A percentile compares a stretch with the other conserved stretches of the same genome.
These are phyloP conservation scores for Tarsius wallacei DNA, from an alignment of 2,797 vertebrate species.

Conservation along the genomic window DNA sequence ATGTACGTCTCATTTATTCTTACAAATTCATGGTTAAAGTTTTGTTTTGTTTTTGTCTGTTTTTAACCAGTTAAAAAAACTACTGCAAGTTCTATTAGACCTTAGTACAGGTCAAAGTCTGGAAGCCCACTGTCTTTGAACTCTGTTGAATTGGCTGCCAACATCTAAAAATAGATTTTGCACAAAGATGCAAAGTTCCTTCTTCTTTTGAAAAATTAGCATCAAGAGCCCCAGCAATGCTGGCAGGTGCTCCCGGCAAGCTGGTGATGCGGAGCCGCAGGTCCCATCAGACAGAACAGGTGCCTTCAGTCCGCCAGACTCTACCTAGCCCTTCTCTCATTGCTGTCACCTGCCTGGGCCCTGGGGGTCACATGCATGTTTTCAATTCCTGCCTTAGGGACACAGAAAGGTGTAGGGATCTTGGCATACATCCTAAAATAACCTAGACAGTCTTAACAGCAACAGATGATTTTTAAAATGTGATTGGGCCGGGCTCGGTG, in stretches of 20 bases:
- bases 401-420: neutral
- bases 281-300: neutral
- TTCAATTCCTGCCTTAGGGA: neutral
- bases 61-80: slow-evolving; percentile 35
- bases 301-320: neutral
- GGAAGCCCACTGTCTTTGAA: neutral
- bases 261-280: neutral
- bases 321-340: neutral
- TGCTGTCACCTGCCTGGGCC: neutral
- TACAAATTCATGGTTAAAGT: neutral
- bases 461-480: neutral
- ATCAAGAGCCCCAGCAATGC: too few relatives aligned
- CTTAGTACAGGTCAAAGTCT: slow-evolving; percentile 9
- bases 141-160: neutral
- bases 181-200: neutral
- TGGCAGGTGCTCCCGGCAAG: fast-evolving
- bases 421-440: slow-evolving; percentile 48
- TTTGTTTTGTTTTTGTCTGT: neutral
- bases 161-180: neutral
- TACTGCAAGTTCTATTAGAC: neutral
- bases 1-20: neutral
- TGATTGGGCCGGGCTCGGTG: too few relatives aligned
- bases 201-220: neutral
- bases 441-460: neutral
- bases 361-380: neutral